Base-by-base conservation (phyloP, 2,888 invertebrate species). In the Netelia virgata region DNA sequence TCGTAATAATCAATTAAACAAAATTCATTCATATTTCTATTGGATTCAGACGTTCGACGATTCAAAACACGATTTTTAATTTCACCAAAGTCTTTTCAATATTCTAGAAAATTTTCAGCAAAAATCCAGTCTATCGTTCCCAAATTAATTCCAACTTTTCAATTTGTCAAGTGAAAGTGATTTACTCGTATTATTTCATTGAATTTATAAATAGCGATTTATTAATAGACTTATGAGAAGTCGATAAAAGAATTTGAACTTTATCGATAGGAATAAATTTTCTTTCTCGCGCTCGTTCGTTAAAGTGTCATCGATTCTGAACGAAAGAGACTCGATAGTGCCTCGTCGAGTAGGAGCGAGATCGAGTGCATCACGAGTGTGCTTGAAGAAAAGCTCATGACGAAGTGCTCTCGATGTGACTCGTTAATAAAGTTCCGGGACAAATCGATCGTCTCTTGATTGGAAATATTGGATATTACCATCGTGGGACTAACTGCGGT, bases 361-460 rank as follows among this genome's bases (percentile, higher is more conserved):
- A 57, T n/a, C 69, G 57, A 72, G 20, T 43, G 43, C n/a, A 73
- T 16, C 20, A 18, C 47, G 16, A 63, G 18, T 69, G 69, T n/a
- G 20, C 36, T 69, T 3, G 73, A 59, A 64, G n/a, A 79, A 36
- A 64, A 61, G 28, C 23, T 77, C 53, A 50, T 53, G 18, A 64
- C 20, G 43, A 47, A 82, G 72, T 82, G 77, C 72, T 73, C 77
- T 82, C 68, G 47, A 68, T 82, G 16, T 23, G 20, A 53, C 68
- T 72, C 61, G 72, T 77, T 77, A 68, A 77, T 68, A 66, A 72
- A 53, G 72, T 73, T 63, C 78, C 9, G 20, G 36, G 43, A 61
- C 53, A n/a, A 70, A 78, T 78, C 78, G 78, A 70, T 70, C 2
- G 70, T 20, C 47, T 63, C 72, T 28, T 28, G 23, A 50, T 74